Evolutionary conservation across 2,888 invertebrate genomes (phyloP).

Genomic region (Noctua comes): DNA sequence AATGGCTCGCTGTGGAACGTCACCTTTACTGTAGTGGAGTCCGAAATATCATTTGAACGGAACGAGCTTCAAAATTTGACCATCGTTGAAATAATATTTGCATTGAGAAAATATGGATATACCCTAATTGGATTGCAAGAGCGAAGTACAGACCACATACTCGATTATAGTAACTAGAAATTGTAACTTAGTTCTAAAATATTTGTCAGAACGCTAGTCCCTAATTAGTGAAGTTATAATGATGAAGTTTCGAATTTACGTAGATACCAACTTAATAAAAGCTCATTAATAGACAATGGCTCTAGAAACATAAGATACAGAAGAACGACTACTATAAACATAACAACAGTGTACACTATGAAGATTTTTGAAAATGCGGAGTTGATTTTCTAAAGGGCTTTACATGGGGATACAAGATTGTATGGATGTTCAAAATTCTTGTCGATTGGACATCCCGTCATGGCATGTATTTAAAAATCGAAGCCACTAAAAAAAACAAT

Average conservation of each 20-base stretch:
- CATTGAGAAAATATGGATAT: conserved; percentile 26
- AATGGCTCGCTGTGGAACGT: neutral
- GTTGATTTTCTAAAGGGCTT: neutral
- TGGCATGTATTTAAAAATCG: neutral
- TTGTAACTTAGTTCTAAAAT: neutral
- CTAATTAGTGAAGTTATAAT: neutral
- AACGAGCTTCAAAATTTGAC: neutral
- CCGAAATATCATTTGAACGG: conserved; percentile 5
- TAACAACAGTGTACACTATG: neutral
- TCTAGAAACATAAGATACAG: neutral
- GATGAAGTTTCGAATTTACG: neutral
- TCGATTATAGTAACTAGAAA: neutral
- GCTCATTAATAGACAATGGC: neutral
- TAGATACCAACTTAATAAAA: too few relatives aligned
- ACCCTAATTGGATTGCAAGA: conserved; percentile 19
- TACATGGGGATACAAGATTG: too few relatives aligned
- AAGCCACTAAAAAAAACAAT: neutral
- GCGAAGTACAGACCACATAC: too few relatives aligned
- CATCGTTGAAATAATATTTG: conserved; percentile 24
- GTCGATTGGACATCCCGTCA: neutral
- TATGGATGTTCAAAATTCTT: neutral
- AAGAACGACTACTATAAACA: neutral
- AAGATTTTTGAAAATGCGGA: neutral
- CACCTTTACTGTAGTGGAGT: neutral
- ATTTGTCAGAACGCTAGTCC: neutral